Conservation (phyloP, 2,888 invertebrate genomes). For the Teinopalpus imperialis region DNA sequence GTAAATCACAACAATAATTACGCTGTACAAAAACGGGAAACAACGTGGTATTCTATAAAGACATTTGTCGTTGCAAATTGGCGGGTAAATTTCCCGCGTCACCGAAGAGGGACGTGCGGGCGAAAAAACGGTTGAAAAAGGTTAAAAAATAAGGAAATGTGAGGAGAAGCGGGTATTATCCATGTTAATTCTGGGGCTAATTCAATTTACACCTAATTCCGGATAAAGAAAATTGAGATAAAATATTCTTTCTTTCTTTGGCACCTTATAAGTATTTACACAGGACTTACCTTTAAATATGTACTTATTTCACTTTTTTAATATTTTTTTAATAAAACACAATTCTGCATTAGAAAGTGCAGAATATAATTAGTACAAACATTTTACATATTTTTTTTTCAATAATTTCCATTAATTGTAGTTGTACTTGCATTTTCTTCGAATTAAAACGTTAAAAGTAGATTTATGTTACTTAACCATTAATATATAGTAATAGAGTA, state of each 20-base stretch:
- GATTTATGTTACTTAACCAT: too few species aligned
- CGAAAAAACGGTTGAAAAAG: slow-evolving; percentile 54
- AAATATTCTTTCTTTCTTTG: slow-evolving; percentile 49
- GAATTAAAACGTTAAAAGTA: too few species aligned
- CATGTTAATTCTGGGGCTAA: slow-evolving; percentile 79
- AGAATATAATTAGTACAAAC: too few species aligned
- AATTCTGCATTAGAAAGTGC: too few species aligned
- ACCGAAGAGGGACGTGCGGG: slow-evolving; percentile 48
- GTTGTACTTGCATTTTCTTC: too few species aligned
- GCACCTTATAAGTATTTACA: slow-evolving; percentile 22
- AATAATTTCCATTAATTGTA: too few species aligned
- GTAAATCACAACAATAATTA: too few species aligned
- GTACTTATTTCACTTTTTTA: neutral
- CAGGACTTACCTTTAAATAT: slow-evolving; percentile 5
- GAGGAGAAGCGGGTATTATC: slow-evolving; percentile 71
- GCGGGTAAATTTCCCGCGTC: slow-evolving; percentile 50
- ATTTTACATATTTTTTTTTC: too few species aligned
- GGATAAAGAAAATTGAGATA: too few species aligned
- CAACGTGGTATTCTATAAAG: slow-evolving; percentile 38
- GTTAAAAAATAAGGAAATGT: slow-evolving; percentile 65
- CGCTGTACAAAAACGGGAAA: too few species aligned
- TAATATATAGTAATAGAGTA: too few species aligned
- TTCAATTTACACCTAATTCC: slow-evolving; percentile 81
- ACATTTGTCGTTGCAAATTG: slow-evolving; percentile 48
- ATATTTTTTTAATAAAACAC: too few species aligned